Percentiles rank a stretch among this genome's conserved stretches.
These are phyloP conservation scores for Babylonia areolata DNA, from an alignment of 1,140 invertebrate genomes.

Conservation along the genomic window DNA sequence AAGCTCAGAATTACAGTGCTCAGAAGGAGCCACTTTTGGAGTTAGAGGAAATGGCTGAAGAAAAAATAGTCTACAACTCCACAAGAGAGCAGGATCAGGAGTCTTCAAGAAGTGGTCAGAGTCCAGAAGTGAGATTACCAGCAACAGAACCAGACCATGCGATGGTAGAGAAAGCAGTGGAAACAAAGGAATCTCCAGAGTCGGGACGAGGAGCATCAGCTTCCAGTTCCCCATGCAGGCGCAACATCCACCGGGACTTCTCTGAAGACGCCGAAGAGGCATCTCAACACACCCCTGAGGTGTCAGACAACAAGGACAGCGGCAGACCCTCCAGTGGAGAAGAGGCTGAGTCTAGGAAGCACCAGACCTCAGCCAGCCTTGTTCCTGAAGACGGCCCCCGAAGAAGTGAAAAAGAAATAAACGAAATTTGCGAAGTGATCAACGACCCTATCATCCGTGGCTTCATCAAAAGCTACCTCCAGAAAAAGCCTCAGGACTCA, in stretches of 20 bases:
- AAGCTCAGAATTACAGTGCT: neutral
- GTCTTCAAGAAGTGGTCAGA: neutral
- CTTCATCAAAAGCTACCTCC: conserved; percentile 56
- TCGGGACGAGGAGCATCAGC: conserved; percentile 39
- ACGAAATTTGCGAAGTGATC: conserved; percentile 57
- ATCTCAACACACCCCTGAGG: neutral
- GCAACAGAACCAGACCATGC: neutral
- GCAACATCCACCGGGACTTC: neutral
- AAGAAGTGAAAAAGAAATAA: conserved; percentile 33
- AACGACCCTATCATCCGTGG: conserved; percentile 57
- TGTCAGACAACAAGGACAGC: conserved; percentile 46
- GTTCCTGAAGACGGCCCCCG: neutral
- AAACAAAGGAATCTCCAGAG: conserved; percentile 41
- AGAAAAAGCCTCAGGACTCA: conserved; percentile 40
- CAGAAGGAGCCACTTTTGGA: neutral
- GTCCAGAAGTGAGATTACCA: neutral
- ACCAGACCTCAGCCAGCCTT: neutral
- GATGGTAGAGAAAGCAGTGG: conserved; percentile 27
- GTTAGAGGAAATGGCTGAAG: neutral
- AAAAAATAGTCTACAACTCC: neutral
- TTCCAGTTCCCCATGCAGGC: neutral
- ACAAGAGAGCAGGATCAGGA: neutral
- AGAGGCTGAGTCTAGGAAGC: conserved; percentile 25
- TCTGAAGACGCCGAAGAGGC: neutral
- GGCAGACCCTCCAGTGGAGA: conserved; percentile 51